Conservation (phyloP, 2,113 vertebrate genomes). For the Plestiodon gilberti region DNA sequence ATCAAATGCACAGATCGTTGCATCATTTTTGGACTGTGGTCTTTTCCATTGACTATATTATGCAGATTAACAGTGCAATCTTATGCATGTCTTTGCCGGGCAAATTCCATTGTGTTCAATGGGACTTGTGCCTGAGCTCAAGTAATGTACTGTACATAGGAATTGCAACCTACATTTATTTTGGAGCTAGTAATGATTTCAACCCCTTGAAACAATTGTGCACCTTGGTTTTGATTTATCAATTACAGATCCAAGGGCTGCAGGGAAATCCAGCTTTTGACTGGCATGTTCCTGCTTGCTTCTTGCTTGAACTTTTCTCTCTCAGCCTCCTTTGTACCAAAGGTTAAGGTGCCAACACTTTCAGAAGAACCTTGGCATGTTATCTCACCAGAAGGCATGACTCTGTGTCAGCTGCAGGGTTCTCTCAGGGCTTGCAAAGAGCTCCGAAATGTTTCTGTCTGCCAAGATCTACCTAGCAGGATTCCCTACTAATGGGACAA, state of each 20-base stretch:
- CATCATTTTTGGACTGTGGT: too few relatives aligned
- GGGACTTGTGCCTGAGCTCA: too few relatives aligned
- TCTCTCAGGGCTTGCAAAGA: neutral
- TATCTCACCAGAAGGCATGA: neutral
- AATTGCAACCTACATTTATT: too few relatives aligned
- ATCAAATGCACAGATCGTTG: too few relatives aligned
- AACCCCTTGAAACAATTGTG: neutral
- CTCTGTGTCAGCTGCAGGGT: neutral
- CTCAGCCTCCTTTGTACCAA: neutral
- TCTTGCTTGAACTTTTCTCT: neutral
- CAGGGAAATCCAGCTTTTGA: neutral
- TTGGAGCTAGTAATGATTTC: neutral
- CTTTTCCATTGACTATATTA: too few relatives aligned
- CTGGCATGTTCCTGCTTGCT: neutral
- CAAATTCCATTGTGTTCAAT: too few relatives aligned
- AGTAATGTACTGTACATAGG: too few relatives aligned
- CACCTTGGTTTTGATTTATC: constrained; percentile 13
- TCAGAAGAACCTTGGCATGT: constrained; percentile 27
- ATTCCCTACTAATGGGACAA: too few relatives aligned
- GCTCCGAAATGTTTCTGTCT: neutral
- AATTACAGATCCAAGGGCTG: neutral
- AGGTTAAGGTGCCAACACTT: constrained; percentile 23
- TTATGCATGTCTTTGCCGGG: too few relatives aligned
- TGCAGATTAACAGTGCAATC: too few relatives aligned
- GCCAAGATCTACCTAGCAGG: too few relatives aligned